A percentile compares a stretch with the other conserved stretches of the same genome.
Evolutionary conservation across 2,797 vertebrate species (phyloP).

Genomic region (Phoebastria nigripes): DNA sequence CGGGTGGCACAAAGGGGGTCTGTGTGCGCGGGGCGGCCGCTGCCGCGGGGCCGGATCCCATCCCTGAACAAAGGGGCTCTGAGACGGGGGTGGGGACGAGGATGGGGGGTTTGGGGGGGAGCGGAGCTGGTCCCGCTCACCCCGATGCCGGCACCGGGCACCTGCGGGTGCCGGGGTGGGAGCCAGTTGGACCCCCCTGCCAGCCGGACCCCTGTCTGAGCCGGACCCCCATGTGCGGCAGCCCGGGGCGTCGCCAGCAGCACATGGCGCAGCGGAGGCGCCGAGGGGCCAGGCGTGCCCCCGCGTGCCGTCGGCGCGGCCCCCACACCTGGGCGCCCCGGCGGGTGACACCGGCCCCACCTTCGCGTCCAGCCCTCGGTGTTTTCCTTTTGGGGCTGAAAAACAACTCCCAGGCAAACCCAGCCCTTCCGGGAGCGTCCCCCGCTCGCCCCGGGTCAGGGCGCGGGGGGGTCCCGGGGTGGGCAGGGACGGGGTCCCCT

Average conservation of each 20-base stretch:
- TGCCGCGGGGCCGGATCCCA: neutral
- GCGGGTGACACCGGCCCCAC: neutral
- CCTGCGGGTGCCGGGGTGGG: neutral
- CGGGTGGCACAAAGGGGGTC: neutral
- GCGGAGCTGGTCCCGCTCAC: neutral
- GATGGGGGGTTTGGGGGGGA: fast-evolving
- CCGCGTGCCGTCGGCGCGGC: neutral
- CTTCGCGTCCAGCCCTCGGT: neutral
- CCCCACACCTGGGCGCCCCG: neutral
- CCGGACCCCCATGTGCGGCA: neutral
- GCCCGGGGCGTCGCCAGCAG: neutral
- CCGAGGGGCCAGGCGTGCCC: neutral
- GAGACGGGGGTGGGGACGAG: neutral
- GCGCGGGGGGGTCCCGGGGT: no score
- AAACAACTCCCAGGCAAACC: neutral
- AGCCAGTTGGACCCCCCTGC: fast-evolving
- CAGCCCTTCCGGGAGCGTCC: neutral
- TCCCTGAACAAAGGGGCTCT: neutral
- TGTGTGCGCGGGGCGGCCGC: neutral
- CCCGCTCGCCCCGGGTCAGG: neutral
- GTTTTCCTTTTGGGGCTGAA: neutral
- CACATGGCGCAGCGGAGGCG: neutral
- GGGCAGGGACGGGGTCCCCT: neutral
- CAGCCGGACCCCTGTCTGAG: neutral
- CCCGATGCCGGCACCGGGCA: neutral